Conservation (phyloP, 2,888 invertebrate species). For the Chaitophorus viminalis region DNA sequence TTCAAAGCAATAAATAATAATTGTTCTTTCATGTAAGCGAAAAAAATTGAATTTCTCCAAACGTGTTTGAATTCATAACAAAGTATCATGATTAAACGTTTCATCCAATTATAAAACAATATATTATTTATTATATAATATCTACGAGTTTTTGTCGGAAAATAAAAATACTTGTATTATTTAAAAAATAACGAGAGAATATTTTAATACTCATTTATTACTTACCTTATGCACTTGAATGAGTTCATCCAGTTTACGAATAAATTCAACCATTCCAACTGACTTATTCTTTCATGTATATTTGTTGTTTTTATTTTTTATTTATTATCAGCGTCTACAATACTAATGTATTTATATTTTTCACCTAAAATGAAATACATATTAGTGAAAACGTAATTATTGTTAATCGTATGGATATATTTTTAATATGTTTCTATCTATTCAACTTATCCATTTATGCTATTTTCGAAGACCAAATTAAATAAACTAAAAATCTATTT, state of each 20-base stretch:
- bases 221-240: not conserved
- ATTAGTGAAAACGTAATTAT: not conserved
- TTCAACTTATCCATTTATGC: not conserved
- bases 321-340: not conserved
- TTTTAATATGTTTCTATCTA: not conserved
- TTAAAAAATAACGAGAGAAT: conserved; percentile 1
- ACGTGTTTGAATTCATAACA: not conserved
- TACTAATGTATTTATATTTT: not conserved
- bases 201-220: conserved; percentile 23
- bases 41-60: not conserved
- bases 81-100: not conserved
- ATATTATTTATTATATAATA: not conserved
- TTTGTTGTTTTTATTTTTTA: not conserved
- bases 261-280: conserved; percentile 12
- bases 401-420: not conserved
- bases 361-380: not conserved
- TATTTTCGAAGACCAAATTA: too few relatives aligned
- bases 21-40: not conserved
- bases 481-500: not conserved
- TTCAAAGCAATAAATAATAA: not conserved
- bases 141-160: not conserved
- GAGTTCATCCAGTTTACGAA: conserved; percentile 7
- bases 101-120: not conserved
- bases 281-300: not conserved
- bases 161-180: not conserved